Evolutionary conservation across 1,140 invertebrate species (phyloP).

Genomic region (Mactra quadrangularis): DNA sequence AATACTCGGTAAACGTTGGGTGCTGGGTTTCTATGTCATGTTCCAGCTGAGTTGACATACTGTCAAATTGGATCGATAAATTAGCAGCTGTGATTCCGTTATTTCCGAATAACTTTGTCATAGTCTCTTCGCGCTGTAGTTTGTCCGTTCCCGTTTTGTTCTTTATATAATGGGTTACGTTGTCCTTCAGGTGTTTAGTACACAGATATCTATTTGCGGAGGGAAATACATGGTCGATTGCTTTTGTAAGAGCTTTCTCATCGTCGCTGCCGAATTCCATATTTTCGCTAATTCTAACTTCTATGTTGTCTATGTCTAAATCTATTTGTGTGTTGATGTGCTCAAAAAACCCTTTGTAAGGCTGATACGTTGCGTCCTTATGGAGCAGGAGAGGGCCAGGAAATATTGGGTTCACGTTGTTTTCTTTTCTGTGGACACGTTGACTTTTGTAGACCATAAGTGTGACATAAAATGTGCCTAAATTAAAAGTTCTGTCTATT

Average conservation of each 20-base stretch:
- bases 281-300: constrained; percentile 25
- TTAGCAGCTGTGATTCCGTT: neutral
- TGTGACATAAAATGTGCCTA: constrained; percentile 25
- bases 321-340: constrained; percentile 15
- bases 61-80: constrained; percentile 9
- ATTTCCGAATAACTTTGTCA: neutral
- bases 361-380: constrained; percentile 20
- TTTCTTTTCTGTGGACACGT: neutral
- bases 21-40: too few relatives aligned
- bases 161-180: constrained; percentile 17
- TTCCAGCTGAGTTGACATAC: neutral
- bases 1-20: too few relatives aligned
- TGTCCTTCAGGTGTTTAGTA: constrained; percentile 11
- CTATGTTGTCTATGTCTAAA: neutral
- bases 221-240: constrained; percentile 22
- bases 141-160: constrained; percentile 1
- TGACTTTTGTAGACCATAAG: constrained; percentile 27
- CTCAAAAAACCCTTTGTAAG: constrained; percentile 17
- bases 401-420: constrained; percentile 5
- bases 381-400: constrained; percentile 22
- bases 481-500: constrained; percentile 35
- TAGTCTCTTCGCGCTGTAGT: neutral
- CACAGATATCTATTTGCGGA: neutral
- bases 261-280: constrained; percentile 29
- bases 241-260: constrained; percentile 19